Percentiles rank a stretch among this genome's conserved stretches.
phyloP scores from a whole-genome alignment of 2,113 vertebrate genomes.

The Alethe diademata region DNA sequence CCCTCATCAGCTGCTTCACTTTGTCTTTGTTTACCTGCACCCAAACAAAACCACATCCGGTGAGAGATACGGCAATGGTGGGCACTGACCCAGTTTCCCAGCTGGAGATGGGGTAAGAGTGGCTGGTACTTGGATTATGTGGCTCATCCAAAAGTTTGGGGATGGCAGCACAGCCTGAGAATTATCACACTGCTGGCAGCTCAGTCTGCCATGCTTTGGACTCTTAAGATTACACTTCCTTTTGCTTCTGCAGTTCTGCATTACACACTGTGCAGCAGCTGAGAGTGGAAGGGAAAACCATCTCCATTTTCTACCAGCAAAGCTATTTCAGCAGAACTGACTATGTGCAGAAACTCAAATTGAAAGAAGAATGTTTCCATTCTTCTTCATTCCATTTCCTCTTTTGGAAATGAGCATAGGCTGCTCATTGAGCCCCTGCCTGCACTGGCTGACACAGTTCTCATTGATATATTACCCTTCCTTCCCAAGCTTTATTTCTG shows the following conservation, averaged over 20 bases:
- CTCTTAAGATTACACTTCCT: neutral
- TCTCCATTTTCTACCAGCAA: neutral
- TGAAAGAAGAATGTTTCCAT: neutral
- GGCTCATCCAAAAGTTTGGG: neutral
- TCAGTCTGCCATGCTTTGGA: neutral
- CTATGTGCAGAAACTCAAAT: neutral
- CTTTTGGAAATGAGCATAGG: neutral
- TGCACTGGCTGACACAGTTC: neutral
- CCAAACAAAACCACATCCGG: neutral
- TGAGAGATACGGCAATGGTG: neutral
- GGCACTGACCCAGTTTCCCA: neutral
- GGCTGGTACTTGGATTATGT: neutral
- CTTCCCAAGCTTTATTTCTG: neutral
- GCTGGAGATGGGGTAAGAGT: neutral
- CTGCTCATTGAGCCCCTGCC: neutral
- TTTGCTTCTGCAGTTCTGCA: neutral
- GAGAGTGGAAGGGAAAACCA: neutral
- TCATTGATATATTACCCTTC: neutral
- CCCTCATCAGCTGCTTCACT: slow-evolving; percentile 80
- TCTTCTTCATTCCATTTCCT: neutral
- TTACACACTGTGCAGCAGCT: neutral
- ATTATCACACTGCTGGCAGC: neutral
- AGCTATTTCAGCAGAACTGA: neutral
- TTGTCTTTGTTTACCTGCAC: slow-evolving; percentile 83
- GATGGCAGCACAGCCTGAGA: neutral